These are phyloP conservation scores for Micoletzkya japonica DNA, from an alignment of 2,888 invertebrate species.

Conservation along the genomic window DNA sequence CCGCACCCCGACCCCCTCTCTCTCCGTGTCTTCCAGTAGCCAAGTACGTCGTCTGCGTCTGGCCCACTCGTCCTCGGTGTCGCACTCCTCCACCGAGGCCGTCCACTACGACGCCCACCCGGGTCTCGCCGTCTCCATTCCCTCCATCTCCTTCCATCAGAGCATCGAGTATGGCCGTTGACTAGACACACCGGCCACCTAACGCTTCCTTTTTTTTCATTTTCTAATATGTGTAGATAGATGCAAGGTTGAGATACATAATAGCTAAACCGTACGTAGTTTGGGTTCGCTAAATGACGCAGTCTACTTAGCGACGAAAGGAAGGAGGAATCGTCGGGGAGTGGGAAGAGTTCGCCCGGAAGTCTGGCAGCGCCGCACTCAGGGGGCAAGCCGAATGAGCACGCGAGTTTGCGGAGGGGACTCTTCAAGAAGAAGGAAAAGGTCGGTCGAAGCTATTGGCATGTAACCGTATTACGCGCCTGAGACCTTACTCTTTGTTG, in stretches of 20 bases:
- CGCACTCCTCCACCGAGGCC: slow-evolving; percentile 15
- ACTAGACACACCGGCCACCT: not conserved
- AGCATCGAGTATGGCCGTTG: slow-evolving; percentile 21
- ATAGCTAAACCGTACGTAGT: not conserved
- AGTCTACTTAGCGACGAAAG: slow-evolving; percentile 16
- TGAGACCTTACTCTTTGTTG: not conserved
- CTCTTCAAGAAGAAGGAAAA: slow-evolving; percentile 60
- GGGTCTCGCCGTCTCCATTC: slow-evolving; percentile 24
- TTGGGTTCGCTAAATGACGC: not conserved
- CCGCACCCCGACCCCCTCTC: not conserved
- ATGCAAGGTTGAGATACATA: not conserved
- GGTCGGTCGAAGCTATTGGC: slow-evolving; percentile 27
- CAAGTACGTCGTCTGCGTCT: slow-evolving; percentile 14
- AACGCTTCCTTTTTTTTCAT: no score
- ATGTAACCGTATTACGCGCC: not conserved
- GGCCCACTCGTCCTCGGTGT: slow-evolving; percentile 17
- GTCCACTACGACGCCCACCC: slow-evolving; percentile 14
- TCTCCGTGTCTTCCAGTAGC: not conserved
- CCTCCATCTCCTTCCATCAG: slow-evolving; percentile 28
- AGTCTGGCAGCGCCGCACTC: slow-evolving; percentile 10
- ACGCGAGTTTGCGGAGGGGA: slow-evolving; percentile 57
- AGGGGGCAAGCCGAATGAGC: slow-evolving; percentile 33
- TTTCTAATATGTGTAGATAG: not conserved
- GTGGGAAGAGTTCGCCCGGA: slow-evolving; percentile 21
- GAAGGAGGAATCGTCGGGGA: slow-evolving; percentile 22